Base-by-base conservation (phyloP, 2,888 invertebrate genomes). In the Tryphoninae sp. region DNA sequence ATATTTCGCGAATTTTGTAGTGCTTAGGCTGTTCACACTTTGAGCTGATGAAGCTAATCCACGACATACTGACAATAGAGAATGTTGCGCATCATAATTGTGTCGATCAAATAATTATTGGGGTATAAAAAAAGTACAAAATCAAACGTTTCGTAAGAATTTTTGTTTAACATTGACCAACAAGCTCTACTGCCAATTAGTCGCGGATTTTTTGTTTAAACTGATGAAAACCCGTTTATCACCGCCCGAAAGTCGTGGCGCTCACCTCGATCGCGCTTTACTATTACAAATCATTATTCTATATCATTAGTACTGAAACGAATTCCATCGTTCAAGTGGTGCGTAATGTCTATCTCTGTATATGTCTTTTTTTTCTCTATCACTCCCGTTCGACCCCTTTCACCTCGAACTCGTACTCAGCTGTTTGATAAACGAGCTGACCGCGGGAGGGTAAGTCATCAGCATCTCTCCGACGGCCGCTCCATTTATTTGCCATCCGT, bases 371-470 rank as follows among this genome's bases (percentile, higher is more conserved):
- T 90, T 89, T 91, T 89, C 87, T 89, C 81, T 86, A 86, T 88
- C 88, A 75, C 81, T 90, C 89, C 91, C 90, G 90, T 88, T 91
- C 91, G 92, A 86, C 87, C 86, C 86, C 86, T 90, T 91, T 90
- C 90, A 90, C 89, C 90, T 88, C 86, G 87, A 90, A 90, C 88
- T 90, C 90, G 89, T 90, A 88, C 92, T 93, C 93, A 96, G 96
- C 96, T 96, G 96, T 96, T 95, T 96, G 94, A 95, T 96, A 94
- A 96, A 96, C 94, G 96, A 96, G 94, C 94, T 95, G 94, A 94
- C 95, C 91, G 94, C 94, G 91, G 95, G 94, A 93, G 96, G 96
- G 96, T 96, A 95, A 96, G 96, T 96, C 91, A 89, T 89, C 86
- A 89, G 88, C 86, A 84, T 87, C 88, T 87, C 84, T 86, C 85